Percentiles rank a stretch among this genome's conserved stretches.
These are phyloP conservation scores for Mustela nigripes DNA, from an alignment of 2,113 vertebrate genomes.

Conservation along the genomic window DNA sequence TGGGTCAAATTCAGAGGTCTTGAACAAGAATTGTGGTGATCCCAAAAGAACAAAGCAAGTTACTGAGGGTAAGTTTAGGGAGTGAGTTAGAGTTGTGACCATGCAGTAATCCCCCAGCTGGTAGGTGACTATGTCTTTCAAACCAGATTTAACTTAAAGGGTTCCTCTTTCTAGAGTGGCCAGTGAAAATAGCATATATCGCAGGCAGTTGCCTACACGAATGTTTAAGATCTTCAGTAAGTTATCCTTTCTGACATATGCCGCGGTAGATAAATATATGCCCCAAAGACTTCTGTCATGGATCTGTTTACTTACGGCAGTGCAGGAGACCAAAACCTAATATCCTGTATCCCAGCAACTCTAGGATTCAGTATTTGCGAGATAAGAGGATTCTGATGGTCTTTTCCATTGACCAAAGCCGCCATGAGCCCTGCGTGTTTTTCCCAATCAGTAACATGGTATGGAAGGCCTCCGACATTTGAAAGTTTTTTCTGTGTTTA, in stretches of 20 bases:
- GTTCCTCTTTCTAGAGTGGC: not conserved
- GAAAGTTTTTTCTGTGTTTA: not conserved
- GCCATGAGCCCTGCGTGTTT: not conserved
- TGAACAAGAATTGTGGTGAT: not conserved
- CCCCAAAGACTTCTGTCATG: not conserved
- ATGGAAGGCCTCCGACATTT: not conserved
- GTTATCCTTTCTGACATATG: not conserved
- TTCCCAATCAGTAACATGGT: not conserved
- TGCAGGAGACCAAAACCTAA: not conserved
- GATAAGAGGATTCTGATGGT: not conserved
- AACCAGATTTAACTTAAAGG: not conserved
- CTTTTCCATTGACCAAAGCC: not conserved
- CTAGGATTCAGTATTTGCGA: not conserved
- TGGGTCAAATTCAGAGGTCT: slow-evolving; percentile 6
- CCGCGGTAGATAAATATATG: not conserved
- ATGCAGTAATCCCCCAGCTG: not conserved
- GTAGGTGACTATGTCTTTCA: not conserved
- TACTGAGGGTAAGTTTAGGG: not conserved
- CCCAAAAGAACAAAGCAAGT: not conserved
- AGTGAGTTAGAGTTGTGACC: not conserved
- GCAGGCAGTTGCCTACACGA: not conserved
- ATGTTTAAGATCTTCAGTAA: not conserved
- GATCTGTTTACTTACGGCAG: not conserved
- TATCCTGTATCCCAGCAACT: not conserved
- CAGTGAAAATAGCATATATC: not conserved